Base-by-base conservation (phyloP, 2,888 invertebrate species). In the Chrysolina americana region DNA sequence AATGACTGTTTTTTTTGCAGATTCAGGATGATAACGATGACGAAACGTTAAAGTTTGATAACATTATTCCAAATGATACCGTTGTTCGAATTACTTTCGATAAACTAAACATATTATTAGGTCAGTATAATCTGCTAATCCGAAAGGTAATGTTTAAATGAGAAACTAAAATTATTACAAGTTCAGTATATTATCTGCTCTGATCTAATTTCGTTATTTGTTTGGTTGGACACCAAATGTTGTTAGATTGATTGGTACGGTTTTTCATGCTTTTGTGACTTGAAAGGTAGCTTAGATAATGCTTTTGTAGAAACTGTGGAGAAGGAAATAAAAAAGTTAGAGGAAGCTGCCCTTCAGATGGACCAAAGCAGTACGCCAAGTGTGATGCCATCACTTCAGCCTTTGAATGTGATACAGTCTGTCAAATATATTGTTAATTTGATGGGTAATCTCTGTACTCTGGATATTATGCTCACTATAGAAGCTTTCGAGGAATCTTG, bases 341-440 rank as follows among this genome's bases (percentile, higher is more conserved):
- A 94, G 81, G 91, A 92, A 4, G 91, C 92, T 28, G 92, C 92
- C 0, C 87, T 91, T 56, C 92, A 92, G 68, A 81, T 87, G 44
- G 86, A 86, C 68, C 80, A 80, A 50, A 82, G 74, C 68, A 81
- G 89, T 88, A 74, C 90, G 80, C 80, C 84, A 56, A 81, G 78
- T 75, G 78, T 82, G 50, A 84, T 84, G 78, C 86, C 87, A 8
- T 86, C 88, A 47, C 81, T 93, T 19, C 92, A 93, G 82, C 91
- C 93, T 28, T 91, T 91, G n/a, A 91, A 94, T 5, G 94, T 97
- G 63, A 92, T 94, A 62, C 98, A 98, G 87, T 95, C 96, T 0
- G 95, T 98, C 0, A 98, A 98, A 88, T 96, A 97, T 0, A 94
- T 98, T 48, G 96, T 97, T 84, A 94, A 96, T 41, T 89, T 96